Conservation (phyloP, 2,888 invertebrate genomes). For the Ormyrus labotus region DNA sequence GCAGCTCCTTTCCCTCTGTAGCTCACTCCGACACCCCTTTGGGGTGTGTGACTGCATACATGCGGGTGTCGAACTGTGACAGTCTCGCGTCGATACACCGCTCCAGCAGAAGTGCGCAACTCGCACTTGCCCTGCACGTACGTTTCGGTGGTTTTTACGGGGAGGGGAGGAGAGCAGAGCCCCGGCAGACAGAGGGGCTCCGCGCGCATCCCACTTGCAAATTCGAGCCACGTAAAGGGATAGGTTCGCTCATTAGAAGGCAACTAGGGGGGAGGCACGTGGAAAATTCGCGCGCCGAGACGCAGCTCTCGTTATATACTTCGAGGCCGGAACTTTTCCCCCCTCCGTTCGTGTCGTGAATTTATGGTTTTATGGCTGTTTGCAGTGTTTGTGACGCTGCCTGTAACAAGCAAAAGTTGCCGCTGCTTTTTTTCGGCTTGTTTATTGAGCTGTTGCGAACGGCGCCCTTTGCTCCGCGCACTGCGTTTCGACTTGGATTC, state of each 20-base stretch:
- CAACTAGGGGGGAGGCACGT: constrained; percentile 52
- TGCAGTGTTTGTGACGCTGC: not conserved
- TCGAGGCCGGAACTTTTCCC: constrained; percentile 19
- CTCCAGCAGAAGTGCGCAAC: too few relatives aligned
- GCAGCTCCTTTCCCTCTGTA: too few relatives aligned
- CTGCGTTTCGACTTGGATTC: too few relatives aligned
- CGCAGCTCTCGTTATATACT: not conserved
- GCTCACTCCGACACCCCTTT: too few relatives aligned
- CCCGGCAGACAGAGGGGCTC: constrained; percentile 20
- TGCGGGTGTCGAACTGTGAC: not conserved
- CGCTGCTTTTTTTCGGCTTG: not conserved
- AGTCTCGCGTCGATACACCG: too few relatives aligned
- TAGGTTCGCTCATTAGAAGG: constrained; percentile 65
- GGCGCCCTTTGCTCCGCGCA: not conserved
- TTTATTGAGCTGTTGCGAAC: not conserved
- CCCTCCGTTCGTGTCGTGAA: constrained; percentile 16
- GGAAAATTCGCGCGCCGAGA: not conserved
- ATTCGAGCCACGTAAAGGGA: constrained; percentile 64
- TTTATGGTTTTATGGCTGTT: constrained; percentile 30
- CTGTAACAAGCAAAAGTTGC: not conserved
- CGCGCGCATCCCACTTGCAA: constrained; percentile 29
- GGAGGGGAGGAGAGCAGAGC: not conserved
- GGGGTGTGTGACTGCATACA: too few relatives aligned
- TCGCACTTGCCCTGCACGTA: too few relatives aligned
- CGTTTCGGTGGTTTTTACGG: too few relatives aligned